These are phyloP conservation scores for Peromyscus eremicus DNA, from an alignment of 2,797 vertebrate species.

Conservation along the genomic window DNA sequence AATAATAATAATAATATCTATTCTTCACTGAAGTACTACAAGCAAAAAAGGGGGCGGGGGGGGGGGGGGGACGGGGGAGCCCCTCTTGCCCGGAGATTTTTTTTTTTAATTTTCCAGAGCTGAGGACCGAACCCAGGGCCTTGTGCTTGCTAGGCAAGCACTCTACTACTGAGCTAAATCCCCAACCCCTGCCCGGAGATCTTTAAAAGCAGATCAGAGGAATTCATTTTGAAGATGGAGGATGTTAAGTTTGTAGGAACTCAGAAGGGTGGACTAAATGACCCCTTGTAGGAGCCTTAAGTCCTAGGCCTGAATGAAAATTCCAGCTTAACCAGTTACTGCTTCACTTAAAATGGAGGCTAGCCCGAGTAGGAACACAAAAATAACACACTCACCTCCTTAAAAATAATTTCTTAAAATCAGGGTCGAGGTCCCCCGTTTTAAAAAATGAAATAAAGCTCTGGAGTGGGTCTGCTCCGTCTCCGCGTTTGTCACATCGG, in stretches of 20 bases:
- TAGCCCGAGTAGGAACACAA: slow-evolving; percentile 61
- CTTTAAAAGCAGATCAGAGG: slow-evolving; percentile 55
- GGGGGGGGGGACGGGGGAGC: background rate
- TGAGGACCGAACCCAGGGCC: too few relatives aligned
- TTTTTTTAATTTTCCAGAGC: too few relatives aligned
- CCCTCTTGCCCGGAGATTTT: slow-evolving; percentile 39
- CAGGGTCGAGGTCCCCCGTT: slow-evolving; percentile 28
- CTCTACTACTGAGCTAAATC: too few relatives aligned
- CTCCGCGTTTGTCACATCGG: slow-evolving; percentile 61
- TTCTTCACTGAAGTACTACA: background rate
- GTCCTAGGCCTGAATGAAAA: slow-evolving; percentile 76
- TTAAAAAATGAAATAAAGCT: slow-evolving; percentile 62
- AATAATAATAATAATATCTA: slow-evolving; percentile 44
- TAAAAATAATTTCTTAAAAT: slow-evolving; percentile 47
- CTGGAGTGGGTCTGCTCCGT: slow-evolving; percentile 56
- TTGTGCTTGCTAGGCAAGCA: too few relatives aligned
- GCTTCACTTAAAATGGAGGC: slow-evolving; percentile 83
- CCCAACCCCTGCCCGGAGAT: slow-evolving; percentile 22
- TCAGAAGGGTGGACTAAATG: slow-evolving; percentile 55
- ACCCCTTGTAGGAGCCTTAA: slow-evolving; percentile 66
- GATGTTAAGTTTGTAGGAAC: slow-evolving; percentile 5
- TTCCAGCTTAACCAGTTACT: slow-evolving; percentile 84
- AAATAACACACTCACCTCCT: slow-evolving; percentile 74
- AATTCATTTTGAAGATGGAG: slow-evolving; percentile 29
- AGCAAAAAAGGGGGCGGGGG: slow-evolving; percentile 6